Conservation (phyloP, 2,797 vertebrate species). For the Bufotes viridis region DNA sequence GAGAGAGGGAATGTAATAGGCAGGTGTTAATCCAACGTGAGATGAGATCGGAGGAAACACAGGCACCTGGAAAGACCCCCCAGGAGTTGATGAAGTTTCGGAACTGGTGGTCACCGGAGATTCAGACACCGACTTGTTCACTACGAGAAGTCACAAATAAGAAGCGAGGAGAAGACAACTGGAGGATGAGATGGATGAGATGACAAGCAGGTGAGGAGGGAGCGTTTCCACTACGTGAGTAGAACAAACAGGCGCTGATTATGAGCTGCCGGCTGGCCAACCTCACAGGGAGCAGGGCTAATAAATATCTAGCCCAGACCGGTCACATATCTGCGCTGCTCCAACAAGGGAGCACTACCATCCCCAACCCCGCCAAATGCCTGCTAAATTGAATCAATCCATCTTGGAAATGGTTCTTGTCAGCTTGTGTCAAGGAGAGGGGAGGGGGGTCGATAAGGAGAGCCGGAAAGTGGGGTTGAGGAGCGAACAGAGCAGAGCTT, state of each 20-base stretch:
- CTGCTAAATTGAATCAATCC: constrained; percentile 88
- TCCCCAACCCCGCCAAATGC: constrained; percentile 78
- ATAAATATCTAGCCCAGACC: constrained; percentile 72
- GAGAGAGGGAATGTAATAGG: neutral
- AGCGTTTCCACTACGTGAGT: neutral
- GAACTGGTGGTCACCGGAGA: neutral
- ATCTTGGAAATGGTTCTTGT: constrained; percentile 87
- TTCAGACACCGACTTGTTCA: neutral
- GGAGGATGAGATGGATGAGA: neutral
- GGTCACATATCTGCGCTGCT: constrained; percentile 65
- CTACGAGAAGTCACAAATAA: neutral
- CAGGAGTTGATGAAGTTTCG: neutral
- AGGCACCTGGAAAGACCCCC: neutral
- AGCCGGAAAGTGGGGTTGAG: constrained; percentile 64
- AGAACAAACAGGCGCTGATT: constrained; percentile 58
- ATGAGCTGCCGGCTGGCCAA: constrained; percentile 50
- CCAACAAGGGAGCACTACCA: constrained; percentile 75
- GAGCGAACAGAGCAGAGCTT: constrained; percentile 21
- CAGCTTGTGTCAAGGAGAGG: constrained; percentile 78
- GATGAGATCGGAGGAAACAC: neutral
- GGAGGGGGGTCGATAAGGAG: constrained; percentile 71
- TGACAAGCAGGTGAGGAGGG: neutral
- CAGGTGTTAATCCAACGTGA: neutral
- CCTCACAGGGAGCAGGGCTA: constrained; percentile 66
- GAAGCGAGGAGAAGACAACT: neutral